Percentiles rank a stretch among this genome's conserved stretches.
These are phyloP conservation scores for Gnatocerus cornutus DNA, from an alignment of 2,888 invertebrate species.

Conservation along the genomic window DNA sequence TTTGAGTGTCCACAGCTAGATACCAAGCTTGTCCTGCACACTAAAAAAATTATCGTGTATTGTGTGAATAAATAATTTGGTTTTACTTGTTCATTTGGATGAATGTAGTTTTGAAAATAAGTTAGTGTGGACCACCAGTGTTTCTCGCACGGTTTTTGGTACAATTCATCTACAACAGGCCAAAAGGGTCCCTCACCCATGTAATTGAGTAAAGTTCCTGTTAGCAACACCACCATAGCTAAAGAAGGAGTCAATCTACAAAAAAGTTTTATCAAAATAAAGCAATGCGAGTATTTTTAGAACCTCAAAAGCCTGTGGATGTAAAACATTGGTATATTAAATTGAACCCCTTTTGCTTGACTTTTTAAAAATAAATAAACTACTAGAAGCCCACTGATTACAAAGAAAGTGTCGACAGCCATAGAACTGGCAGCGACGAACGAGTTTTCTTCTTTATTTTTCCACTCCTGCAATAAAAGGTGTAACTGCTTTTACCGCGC, in stretches of 20 bases:
- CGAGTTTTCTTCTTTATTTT: background rate
- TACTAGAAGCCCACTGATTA: constrained; percentile 29
- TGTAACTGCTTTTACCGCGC: no score
- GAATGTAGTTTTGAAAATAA: constrained; percentile 69
- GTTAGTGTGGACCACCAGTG: constrained; percentile 70
- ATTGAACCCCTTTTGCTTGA: constrained; percentile 18
- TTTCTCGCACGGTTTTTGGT: constrained; percentile 61
- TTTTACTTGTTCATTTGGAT: constrained; percentile 61
- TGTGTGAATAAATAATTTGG: no score
- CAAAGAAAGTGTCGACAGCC: constrained; percentile 39
- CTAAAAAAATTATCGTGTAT: no score
- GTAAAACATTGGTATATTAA: constrained; percentile 22
- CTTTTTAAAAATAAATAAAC: constrained; percentile 29
- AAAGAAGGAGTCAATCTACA: constrained; percentile 72
- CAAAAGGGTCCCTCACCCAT: constrained; percentile 72
- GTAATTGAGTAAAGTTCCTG: constrained; percentile 69
- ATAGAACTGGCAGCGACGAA: background rate
- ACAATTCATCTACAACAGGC: constrained; percentile 61
- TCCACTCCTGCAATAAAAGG: constrained; percentile 14
- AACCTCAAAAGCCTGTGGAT: constrained; percentile 23
- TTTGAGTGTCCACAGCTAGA: constrained; percentile 75
- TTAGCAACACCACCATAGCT: constrained; percentile 68
- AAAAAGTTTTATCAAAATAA: constrained; percentile 30
- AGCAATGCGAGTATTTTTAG: background rate
- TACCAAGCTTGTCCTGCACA: constrained; percentile 77